Conservation (phyloP, 2,888 invertebrate species). For the Lepeophtheirus nordmannii region DNA sequence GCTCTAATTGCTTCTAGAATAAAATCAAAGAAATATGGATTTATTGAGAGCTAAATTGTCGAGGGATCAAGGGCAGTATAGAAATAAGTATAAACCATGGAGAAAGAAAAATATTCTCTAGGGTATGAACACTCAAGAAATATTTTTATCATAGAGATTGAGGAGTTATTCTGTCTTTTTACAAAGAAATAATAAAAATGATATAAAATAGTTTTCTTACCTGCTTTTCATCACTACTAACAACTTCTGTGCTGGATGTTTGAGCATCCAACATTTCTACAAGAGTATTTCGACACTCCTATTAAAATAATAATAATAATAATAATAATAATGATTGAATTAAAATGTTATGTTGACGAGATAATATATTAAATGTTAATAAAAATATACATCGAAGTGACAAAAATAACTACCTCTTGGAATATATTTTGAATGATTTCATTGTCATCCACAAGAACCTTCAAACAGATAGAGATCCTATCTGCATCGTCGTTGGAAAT, state of each 20-base stretch:
- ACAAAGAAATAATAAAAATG: background rate
- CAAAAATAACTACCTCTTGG: too few species aligned
- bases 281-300: conserved; percentile 57
- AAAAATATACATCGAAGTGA: background rate
- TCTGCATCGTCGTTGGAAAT: conserved; percentile 94
- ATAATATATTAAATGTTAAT: too few species aligned
- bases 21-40: background rate
- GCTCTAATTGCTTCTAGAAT: background rate
- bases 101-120: too few species aligned
- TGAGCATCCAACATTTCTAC: conserved; percentile 68
- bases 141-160: too few species aligned
- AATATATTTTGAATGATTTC: background rate
- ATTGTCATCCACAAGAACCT: conserved; percentile 36
- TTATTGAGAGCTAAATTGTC: too few species aligned
- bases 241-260: conserved; percentile 21
- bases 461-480: conserved; percentile 51
- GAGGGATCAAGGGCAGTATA: background rate
- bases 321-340: background rate
- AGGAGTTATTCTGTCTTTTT: too few species aligned
- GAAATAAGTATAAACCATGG: too few species aligned
- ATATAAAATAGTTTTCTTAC: background rate
- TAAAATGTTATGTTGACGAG: too few species aligned
- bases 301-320: background rate
- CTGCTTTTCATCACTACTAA: background rate
- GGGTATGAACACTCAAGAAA: too few species aligned